These are phyloP conservation scores for Phenganax marumi DNA, from an alignment of 92 coral and sea anemone species.

Conservation along the genomic window DNA sequence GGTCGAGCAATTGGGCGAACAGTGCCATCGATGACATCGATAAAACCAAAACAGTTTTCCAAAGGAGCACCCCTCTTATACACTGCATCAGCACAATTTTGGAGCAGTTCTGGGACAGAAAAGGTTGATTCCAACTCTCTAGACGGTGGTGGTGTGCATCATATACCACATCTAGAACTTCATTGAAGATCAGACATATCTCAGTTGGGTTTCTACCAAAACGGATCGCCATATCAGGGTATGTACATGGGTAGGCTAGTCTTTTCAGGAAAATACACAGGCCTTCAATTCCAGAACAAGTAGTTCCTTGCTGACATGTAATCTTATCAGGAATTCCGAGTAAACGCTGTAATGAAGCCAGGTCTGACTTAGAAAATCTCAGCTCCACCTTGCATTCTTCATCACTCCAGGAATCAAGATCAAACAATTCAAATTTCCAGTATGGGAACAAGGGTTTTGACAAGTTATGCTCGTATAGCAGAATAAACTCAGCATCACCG, in stretches of 20 bases:
- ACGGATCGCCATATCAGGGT: not conserved
- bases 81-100: constrained; percentile 9
- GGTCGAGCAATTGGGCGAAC: constrained; percentile 32
- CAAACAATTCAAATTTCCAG: constrained; percentile 48
- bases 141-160: constrained; percentile 18
- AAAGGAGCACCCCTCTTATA: constrained; percentile 7
- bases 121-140: constrained; percentile 20
- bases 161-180: constrained; percentile 7
- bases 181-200: constrained; percentile 8
- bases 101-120: constrained; percentile 16
- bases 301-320: constrained; percentile 21
- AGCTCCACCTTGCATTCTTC: constrained; percentile 50
- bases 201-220: constrained; percentile 5
- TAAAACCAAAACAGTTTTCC: constrained; percentile 36
- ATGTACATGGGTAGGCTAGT: constrained; percentile 11
- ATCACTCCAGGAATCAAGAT: constrained; percentile 52
- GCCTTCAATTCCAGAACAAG: constrained; percentile 14
- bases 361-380: constrained; percentile 40
- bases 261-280: constrained; percentile 11
- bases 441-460: constrained; percentile 36
- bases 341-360: not conserved
- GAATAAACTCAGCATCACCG: constrained; percentile 52
- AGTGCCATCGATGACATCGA: constrained; percentile 29
- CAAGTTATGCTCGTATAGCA: constrained; percentile 49
- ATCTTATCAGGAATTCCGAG: constrained; percentile 6